Evolutionary conservation across 2,888 invertebrate species (phyloP).

Genomic region (Synanthedon andrenaeformis): DNA sequence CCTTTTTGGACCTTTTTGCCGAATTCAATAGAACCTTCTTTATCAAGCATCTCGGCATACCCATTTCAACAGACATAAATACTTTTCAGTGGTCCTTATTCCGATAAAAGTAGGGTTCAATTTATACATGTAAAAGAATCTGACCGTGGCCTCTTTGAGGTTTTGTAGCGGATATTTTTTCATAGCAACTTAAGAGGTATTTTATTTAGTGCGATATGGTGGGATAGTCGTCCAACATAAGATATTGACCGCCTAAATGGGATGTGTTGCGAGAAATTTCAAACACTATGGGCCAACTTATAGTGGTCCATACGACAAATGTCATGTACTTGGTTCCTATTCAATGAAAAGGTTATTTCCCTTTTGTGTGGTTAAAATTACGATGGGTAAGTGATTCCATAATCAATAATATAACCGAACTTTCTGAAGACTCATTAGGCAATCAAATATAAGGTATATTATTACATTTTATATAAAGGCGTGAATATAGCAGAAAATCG

Average conservation of each 20-base stretch:
- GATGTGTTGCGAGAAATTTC: not conserved
- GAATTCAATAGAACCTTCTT: constrained; percentile 35
- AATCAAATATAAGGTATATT: too few relatives aligned
- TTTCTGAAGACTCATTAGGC: not conserved
- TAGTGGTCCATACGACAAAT: not conserved
- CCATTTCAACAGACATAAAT: constrained; percentile 2
- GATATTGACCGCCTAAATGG: not conserved
- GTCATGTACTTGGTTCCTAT: not conserved
- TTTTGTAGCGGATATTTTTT: not conserved
- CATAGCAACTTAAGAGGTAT: constrained; percentile 1
- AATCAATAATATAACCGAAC: not conserved
- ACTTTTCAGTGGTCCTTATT: not conserved
- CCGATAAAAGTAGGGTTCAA: not conserved
- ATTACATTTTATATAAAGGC: too few relatives aligned
- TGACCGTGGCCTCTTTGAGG: not conserved
- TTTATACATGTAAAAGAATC: not conserved
- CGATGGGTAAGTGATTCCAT: not conserved
- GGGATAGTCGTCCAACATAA: not conserved
- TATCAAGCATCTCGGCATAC: constrained; percentile 19
- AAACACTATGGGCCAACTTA: not conserved
- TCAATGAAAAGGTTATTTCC: not conserved
- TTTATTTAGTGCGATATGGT: not conserved
- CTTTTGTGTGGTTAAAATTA: not conserved
- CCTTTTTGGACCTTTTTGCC: constrained; percentile 29
- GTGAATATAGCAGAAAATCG: too few relatives aligned